Base-by-base conservation (phyloP, 1,140 invertebrate species). In the Drosophila santomea region DNA sequence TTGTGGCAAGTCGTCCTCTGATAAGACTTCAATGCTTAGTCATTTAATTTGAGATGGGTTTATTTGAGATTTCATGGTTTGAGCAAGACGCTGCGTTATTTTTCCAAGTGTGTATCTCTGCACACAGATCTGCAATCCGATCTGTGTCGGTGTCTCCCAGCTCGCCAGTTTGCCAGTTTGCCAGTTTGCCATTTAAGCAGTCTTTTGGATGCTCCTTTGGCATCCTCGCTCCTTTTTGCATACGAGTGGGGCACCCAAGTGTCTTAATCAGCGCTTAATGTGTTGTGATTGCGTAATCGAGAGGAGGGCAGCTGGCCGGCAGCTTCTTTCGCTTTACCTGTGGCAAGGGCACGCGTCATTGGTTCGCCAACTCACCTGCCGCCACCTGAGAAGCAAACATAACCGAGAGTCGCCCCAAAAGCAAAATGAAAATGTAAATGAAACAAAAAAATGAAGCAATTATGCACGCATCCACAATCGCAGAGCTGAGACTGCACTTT, bases 211-310 rank as follows among this genome's bases (percentile, higher is more conserved):
- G 20, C 14, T 10, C 23, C 14, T 52, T 23, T 25, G 11, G 4
- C 5, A 25, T 11, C 4, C 45, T 47, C 17, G 44, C 28, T 17
- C 28, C 25, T 64, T 41, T 67, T 67, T 67, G 63, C 63, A 67
- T 67, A 61, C 63, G 58, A 67, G 57, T 45, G 52, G 36, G 51
- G 44, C 28, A 59, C 73, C 73, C 74, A 77, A 77, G 79, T 73
- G 78, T 82, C 80, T 78, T 83, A 83, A 83, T 83, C 80, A 74
- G 69, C 47, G 80, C 80, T 75, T 83, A 83, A 83, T 83, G 75
- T 79, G 80, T 79, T 79, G 80, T 83, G 80, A 83, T 83, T 83
- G 76, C 71, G 61, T 67, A 83, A 83, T 79, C 75, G 68, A 59
- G 59, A 50, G 52, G 69, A 39, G 52, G 45, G 39, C 28, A 50